Evolutionary conservation across 2,797 vertebrate genomes (phyloP).

Genomic region (Aphelocoma californica): DNA sequence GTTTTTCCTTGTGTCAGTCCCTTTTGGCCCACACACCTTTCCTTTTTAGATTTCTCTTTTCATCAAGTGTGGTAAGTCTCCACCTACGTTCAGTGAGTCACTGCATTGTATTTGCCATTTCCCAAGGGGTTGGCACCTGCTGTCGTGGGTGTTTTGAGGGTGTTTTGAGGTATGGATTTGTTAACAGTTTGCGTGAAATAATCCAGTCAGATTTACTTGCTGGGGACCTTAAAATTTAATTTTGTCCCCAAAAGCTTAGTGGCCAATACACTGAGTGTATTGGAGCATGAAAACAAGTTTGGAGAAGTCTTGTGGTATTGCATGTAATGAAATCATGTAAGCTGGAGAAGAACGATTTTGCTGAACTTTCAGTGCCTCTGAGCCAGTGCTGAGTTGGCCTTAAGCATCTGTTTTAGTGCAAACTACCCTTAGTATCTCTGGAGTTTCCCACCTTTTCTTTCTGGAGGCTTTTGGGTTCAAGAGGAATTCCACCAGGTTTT

Average conservation of each 20-base stretch:
- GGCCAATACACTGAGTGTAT: background rate
- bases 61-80: conserved; percentile 19
- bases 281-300: background rate
- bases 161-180: background rate
- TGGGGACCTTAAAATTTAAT: background rate
- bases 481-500: background rate
- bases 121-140: conserved; percentile 7
- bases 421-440: background rate
- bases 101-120: background rate
- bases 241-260: background rate
- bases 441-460: background rate
- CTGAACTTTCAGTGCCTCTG: background rate
- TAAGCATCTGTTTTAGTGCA: background rate
- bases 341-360: background rate
- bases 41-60: background rate
- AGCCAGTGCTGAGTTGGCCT: background rate
- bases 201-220: background rate
- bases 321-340: background rate
- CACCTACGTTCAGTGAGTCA: conserved; percentile 20
- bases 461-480: background rate
- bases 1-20: background rate
- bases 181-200: background rate
- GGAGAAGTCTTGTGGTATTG: background rate
- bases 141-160: background rate
- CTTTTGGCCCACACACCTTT: background rate